Conservation (phyloP, 2,113 vertebrate species). For the Motacilla tschutschensis region DNA sequence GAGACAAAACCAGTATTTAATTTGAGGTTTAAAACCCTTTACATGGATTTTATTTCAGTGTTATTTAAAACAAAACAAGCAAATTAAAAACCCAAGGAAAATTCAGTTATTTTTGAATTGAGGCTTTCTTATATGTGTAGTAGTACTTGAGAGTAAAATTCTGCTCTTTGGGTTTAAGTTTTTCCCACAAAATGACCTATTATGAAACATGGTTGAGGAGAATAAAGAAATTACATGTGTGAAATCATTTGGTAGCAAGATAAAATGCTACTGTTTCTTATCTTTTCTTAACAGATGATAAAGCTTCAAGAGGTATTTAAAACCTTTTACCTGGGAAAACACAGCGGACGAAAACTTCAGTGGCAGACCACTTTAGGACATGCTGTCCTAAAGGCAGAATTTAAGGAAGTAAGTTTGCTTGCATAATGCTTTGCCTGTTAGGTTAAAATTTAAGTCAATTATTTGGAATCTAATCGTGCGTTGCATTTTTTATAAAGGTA, state of each 20-base stretch:
- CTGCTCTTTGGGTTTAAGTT: not conserved
- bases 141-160: not conserved
- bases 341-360: conserved; percentile 82
- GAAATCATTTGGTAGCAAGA: not conserved
- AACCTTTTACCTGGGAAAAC: conserved; percentile 81
- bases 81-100: not conserved
- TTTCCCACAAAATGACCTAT: not conserved
- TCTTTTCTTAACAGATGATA: conserved; percentile 72
- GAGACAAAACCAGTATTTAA: not conserved
- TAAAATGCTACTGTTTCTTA: not conserved
- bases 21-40: not conserved
- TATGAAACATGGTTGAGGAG: not conserved
- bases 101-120: not conserved
- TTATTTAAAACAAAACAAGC: not conserved
- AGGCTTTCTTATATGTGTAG: not conserved
- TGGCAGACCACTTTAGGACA: conserved; percentile 83
- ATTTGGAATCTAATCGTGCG: not conserved
- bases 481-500: not conserved
- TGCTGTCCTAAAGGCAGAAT: conserved; percentile 78
- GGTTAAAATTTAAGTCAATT: not conserved
- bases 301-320: conserved; percentile 84
- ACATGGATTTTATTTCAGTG: not conserved
- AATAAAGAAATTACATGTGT: not conserved
- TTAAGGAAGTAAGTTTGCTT: conserved; percentile 74
- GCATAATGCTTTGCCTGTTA: not conserved